These are phyloP conservation scores for Chiridota heheva DNA, from an alignment of 35 echinoderm and acorn worm genomes.

Conservation along the genomic window DNA sequence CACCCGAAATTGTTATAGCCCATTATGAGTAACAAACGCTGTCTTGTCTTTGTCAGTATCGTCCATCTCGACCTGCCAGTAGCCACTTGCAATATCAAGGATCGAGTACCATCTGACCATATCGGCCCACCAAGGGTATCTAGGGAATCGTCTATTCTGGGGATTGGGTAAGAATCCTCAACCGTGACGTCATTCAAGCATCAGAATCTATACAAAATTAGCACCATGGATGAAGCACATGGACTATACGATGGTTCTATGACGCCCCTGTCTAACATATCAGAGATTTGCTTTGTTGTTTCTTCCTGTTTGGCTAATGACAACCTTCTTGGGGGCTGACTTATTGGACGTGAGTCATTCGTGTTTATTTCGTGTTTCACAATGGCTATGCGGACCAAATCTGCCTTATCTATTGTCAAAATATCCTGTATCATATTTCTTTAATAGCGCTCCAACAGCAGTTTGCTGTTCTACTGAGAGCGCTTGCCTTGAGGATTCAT, in stretches of 20 bases:
- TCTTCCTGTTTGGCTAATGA: too few relatives aligned
- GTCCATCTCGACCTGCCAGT: slow-evolving; percentile 39
- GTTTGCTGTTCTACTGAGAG: too few relatives aligned
- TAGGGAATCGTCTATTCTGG: too few relatives aligned
- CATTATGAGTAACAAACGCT: neutral
- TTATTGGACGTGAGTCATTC: too few relatives aligned
- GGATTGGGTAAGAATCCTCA: slow-evolving; percentile 4
- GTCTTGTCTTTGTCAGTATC: neutral
- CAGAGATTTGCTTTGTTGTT: too few relatives aligned
- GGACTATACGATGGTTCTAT: slow-evolving; percentile 15
- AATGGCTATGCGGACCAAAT: too few relatives aligned
- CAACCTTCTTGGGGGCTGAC: neutral
- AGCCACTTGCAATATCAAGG: neutral
- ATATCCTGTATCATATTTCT: too few relatives aligned
- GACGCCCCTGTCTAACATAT: neutral
- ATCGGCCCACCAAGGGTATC: slow-evolving; percentile 1
- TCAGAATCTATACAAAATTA: slow-evolving; percentile 7
- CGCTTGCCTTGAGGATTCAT: too few relatives aligned
- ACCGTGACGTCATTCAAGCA: neutral
- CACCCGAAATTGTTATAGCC: neutral
- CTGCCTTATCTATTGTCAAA: too few relatives aligned
- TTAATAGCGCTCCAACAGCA: too few relatives aligned
- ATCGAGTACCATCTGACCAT: slow-evolving; percentile 16
- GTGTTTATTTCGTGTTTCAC: too few relatives aligned
- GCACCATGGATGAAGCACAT: neutral